Evolutionary conservation across 2,888 invertebrate genomes (phyloP).

Genomic region (Amphipoea oculea): DNA sequence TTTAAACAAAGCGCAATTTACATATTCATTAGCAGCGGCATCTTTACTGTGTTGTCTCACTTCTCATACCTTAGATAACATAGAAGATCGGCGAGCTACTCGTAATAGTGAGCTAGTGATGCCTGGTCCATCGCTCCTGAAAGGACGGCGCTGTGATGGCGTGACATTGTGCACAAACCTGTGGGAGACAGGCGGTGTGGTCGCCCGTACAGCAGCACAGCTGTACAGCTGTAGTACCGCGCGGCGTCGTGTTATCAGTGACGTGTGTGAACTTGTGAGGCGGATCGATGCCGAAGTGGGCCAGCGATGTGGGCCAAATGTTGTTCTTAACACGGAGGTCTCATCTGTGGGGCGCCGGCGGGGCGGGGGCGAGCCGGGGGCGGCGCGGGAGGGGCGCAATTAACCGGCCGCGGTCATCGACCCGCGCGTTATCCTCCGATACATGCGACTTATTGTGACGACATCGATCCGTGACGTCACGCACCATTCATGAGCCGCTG

Average conservation of each 20-base stretch:
- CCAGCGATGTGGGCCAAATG: constrained; percentile 68
- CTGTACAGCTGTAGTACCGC: constrained; percentile 33
- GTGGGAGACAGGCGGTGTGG: not conserved
- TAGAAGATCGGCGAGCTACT: not conserved
- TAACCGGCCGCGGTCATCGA: constrained; percentile 86
- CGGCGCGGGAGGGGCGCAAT: constrained; percentile 74
- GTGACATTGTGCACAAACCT: not conserved
- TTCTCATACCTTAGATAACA: not conserved
- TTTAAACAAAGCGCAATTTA: constrained; percentile 44
- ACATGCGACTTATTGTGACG: constrained; percentile 72
- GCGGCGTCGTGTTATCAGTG: constrained; percentile 47
- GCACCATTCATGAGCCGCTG: constrained; percentile 62
- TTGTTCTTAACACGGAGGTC: constrained; percentile 77
- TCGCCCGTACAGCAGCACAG: constrained; percentile 7
- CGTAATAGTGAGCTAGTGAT: too few relatives aligned
- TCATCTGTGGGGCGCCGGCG: constrained; percentile 53
- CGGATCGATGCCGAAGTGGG: constrained; percentile 83
- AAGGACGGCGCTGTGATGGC: too few relatives aligned
- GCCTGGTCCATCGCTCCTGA: not conserved
- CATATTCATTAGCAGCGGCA: constrained; percentile 55
- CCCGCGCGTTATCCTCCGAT: constrained; percentile 74
- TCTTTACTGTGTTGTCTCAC: constrained; percentile 9
- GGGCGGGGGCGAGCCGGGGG: constrained; percentile 16
- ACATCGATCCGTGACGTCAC: constrained; percentile 68
- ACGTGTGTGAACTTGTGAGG: constrained; percentile 81